Conservation (phyloP, 2,113 vertebrate species). For the Gadus macrocephalus region DNA sequence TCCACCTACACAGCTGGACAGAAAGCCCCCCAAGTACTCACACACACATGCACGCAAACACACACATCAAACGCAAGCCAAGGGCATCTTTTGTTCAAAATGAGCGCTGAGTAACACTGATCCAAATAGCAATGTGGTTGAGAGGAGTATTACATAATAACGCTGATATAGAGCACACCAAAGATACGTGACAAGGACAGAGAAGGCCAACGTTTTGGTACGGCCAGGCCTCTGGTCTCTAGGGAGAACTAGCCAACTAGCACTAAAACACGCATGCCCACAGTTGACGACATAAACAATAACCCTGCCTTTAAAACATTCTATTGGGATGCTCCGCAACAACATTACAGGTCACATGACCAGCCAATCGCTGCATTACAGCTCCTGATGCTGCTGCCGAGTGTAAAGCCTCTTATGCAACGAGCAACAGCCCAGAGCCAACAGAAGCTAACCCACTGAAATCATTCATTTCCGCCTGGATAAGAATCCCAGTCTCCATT, state of each 20-base stretch:
- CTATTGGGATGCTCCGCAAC: constrained; percentile 19
- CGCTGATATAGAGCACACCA: constrained; percentile 3
- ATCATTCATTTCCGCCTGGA: constrained; percentile 22
- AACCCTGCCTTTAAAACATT: constrained; percentile 7
- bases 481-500: neutral
- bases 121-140: neutral
- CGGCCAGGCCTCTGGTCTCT: neutral
- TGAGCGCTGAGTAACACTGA: constrained; percentile 9
- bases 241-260: constrained; percentile 14
- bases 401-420: constrained; percentile 33
- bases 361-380: neutral
- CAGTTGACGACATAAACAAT: neutral
- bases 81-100: neutral
- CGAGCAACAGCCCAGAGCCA: constrained; percentile 10
- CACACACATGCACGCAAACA: too few relatives aligned
- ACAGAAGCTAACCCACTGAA: neutral
- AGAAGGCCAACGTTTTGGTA: too few relatives aligned
- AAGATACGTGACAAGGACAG: constrained; percentile 7
- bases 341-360: constrained; percentile 39
- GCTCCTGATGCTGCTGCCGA: constrained; percentile 17
- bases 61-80: neutral
- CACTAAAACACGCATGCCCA: constrained; percentile 16
- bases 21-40: too few relatives aligned
- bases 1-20: too few relatives aligned
- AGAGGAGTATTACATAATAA: constrained; percentile 17